Base-by-base conservation (phyloP, 2,113 vertebrate species). In the Hippoglossus stenolepis region DNA sequence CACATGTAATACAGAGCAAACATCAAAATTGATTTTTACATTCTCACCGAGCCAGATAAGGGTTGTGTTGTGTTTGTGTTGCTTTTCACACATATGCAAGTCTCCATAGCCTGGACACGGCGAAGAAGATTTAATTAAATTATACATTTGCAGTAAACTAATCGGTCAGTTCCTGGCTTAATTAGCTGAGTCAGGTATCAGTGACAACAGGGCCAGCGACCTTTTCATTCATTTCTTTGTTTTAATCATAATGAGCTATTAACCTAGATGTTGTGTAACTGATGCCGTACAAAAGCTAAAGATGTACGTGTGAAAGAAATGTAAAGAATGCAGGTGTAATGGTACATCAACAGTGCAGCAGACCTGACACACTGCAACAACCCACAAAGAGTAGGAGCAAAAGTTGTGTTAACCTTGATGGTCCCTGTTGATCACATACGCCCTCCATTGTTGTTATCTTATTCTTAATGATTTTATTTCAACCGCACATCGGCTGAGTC, bases 61-160 rank as follows among this genome's bases (percentile, higher is more conserved):
- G 45, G 3, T 49, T 49, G 45, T 18, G 14, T 49, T 40, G 2
- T 70, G 35, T 54, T 68, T 60, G 54, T 69, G n/a, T 74, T 57
- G 2, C 23, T 56, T 61, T 56, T 2, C n/a, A 49, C 12, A 45
- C 1, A 17, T 1, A 5, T 43, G 47, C 38, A 14, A 15, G 4
- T 51, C 40, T 43, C 12, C 0, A 13, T 13, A 43, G 40, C 11
- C 2, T 38, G 35, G 8, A 10, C 35, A 38, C 0, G 35, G 35
- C 2, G 35, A 2, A 38, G 35, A 38, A 38, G 28, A 31, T 31
- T 7, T 1, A 6, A 31, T 31, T 31, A 31, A 31, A 7, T 6
- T 31, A 31, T 10, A 38, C 8, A 38, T 38, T 2, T 38, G 35
- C 17, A 31, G 0, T 31, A 7, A 31, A 31, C 28, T 31, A 31